Evolutionary conservation across 37 sponge, comb jelly and placozoan species (phyloP), one percentile per base, ranked within the genome.

Genomic region (Tethya wilhelma): DNA sequence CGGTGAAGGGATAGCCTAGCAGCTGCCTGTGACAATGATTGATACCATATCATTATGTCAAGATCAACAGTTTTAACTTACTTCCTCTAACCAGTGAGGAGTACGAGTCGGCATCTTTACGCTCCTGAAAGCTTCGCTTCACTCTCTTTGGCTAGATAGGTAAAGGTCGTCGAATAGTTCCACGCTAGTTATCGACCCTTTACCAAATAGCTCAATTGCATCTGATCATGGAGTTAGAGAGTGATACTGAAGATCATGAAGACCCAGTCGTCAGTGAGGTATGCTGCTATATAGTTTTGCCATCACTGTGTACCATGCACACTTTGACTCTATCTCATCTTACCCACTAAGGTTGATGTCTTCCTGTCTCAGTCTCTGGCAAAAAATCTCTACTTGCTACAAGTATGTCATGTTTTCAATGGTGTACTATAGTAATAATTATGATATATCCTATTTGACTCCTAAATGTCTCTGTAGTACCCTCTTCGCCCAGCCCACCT

Each of bases 401-500:
- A 87, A 69, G 88, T 87, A 75, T 12, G 17, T 49, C 17, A 49
- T 11, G 55, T 49, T 20, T 49, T n/a, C n/a, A n/a, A n/a, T 17
- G 17, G 55, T 49, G 17, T 17, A 49, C 55, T 65, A 31, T 19
- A 31, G 38, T 31, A 31, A 19, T 36, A 12, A 26, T 62, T 20
- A 62, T 29, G 28, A 20, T 9, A 62, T 62, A 20, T 29, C 12
- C 23, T 12, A 62, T 23, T 23, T 23, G 63, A n/a, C 23, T 26
- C n/a, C n/a, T 26, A 20, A 29, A 7, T 5, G 67, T 17, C 36
- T 44, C 45, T 41, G 9, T 17, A 93, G 90, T 83, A 93, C 55
- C 94, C 94, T 17, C 58, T 85, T 25, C 75, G 90, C 2, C 94
- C 94, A 19, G 79, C 79, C 20, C 87, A 85, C 75, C 41, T 79